Evolutionary conservation across 2,888 invertebrate genomes (phyloP).

Genomic region (Notocelia uddmanniana): DNA sequence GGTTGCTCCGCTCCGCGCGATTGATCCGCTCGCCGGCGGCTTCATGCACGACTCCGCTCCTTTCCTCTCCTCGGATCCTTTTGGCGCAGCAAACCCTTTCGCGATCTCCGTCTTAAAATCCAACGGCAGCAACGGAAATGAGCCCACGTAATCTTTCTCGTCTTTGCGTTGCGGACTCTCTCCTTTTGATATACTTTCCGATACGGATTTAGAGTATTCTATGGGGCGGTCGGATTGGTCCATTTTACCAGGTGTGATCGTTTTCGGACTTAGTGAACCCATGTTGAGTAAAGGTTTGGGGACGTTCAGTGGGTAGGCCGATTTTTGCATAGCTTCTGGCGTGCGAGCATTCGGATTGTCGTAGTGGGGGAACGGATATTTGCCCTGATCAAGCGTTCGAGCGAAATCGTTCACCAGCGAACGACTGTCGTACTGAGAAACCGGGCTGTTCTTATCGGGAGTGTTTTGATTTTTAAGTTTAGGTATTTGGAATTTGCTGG

Average conservation of each 20-base stretch:
- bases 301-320: conserved; percentile 77
- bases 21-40: conserved; percentile 76
- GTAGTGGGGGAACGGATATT: conserved; percentile 79
- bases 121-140: conserved; percentile 75
- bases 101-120: conserved; percentile 81
- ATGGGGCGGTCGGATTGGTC: conserved; percentile 71
- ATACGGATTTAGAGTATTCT: conserved; percentile 71
- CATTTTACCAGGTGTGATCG: conserved; percentile 63
- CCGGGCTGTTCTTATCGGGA: conserved; percentile 78
- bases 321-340: conserved; percentile 74
- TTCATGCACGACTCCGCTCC: conserved; percentile 81
- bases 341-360: conserved; percentile 70
- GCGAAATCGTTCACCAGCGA: conserved; percentile 80
- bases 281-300: conserved; percentile 79
- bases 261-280: conserved; percentile 79
- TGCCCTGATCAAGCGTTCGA: conserved; percentile 74
- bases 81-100: conserved; percentile 79
- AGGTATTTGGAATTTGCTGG: conserved; percentile 95
- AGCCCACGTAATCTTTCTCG: conserved; percentile 72
- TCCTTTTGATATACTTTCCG: conserved; percentile 74
- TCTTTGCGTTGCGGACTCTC: conserved; percentile 77
- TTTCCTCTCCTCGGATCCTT: conserved; percentile 78
- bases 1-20: conserved; percentile 77
- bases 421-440: conserved; percentile 75
- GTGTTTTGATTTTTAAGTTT: conserved; percentile 87